A percentile compares a stretch with the other conserved stretches of the same genome.
Evolutionary conservation across 2,797 vertebrate species (phyloP).

Genomic region (Clamator glandarius): DNA sequence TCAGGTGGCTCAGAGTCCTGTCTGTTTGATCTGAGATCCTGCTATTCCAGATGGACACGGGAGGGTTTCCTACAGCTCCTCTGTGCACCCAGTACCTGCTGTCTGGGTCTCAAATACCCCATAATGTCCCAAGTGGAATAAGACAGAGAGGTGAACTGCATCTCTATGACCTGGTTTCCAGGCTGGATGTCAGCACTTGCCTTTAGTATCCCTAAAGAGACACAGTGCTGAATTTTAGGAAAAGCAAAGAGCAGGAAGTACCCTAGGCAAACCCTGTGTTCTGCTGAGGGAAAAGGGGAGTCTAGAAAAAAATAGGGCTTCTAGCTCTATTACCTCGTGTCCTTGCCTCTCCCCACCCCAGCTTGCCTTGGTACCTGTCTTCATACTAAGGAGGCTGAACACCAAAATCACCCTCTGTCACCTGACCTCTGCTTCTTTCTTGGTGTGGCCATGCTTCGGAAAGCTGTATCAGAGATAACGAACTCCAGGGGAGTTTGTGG

Average conservation of each 20-base stretch:
- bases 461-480: neutral
- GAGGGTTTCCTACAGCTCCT: neutral
- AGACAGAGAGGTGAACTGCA: neutral
- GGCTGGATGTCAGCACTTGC: neutral
- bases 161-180: neutral
- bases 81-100: rapidly evolving
- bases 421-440: neutral
- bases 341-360: neutral
- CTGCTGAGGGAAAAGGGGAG: neutral
- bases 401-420: neutral
- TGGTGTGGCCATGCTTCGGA: neutral
- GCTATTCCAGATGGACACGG: neutral
- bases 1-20: neutral
- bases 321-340: neutral
- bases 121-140: neutral
- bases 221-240: neutral
- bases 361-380: neutral
- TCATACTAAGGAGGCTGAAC: neutral
- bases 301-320: neutral
- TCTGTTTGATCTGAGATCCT: neutral
- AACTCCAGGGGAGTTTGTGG: neutral
- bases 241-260: neutral
- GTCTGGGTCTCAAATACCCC: neutral
- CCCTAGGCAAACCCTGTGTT: neutral
- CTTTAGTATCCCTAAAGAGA: neutral